Evolutionary conservation across 2,113 vertebrate species (phyloP), one percentile per base, ranked within the genome.

Genomic region (Sarotherodon lohbergeri): DNA sequence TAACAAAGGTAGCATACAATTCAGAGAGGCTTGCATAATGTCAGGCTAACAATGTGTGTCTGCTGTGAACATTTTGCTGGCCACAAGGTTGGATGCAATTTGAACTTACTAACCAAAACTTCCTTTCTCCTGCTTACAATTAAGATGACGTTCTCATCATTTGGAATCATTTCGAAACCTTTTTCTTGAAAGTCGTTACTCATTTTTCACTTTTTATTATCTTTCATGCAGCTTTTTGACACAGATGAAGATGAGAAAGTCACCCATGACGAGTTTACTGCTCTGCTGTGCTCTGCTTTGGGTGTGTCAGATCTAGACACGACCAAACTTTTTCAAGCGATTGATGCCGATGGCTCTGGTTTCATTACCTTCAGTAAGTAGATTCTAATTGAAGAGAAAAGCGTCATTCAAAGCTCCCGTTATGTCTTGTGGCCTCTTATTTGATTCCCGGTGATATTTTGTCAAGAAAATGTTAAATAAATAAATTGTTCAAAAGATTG

Each of bases 331-430:
- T 99, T 99, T 90, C 96, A 95, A 90, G 98, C 98, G 90, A 99
- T 99, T 52, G 97, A 99, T 82, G 93, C 96, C 2, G 97, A 98
- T 83, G 84, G 94, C 83, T 98, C 98, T 0, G 95, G 96, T 54
- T 96, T 95, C 82, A 95, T 99, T 76, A 98, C 98, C 19, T 99
- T 98, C n/a, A 96, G 99, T 99, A 89, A 97, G 97, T 96, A 63
- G 9, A 61, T 16, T 16, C 41, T 71, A 7, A 14, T 7, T 79
- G 34, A 19, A 57, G 12, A 56, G 55, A 52, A 52, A 82, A 16
- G 2, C 48, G 7, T 7, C 13, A 41, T 2, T 5, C 19, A 43
- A 27, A 56, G 17, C 52, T 24, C 12, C 19, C 22, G 4, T 9
- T 41, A 24, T 34, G 9, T 46, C 7, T 68, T 27, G n/a, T 3